Evolutionary conservation across 1,140 invertebrate species (phyloP).

Genomic region (Drosophila sturtevanti): DNA sequence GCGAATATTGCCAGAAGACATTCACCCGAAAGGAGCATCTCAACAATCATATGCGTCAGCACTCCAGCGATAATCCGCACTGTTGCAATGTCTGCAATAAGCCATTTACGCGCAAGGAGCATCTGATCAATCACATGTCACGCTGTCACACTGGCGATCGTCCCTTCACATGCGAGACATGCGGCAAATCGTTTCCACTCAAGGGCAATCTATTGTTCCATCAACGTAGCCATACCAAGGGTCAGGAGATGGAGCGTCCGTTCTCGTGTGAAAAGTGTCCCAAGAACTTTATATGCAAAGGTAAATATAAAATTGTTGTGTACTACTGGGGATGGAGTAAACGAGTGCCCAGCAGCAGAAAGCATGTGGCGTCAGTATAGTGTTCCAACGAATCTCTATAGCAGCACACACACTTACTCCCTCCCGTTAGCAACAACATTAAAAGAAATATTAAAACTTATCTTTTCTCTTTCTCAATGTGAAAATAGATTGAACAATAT

Average conservation of each 20-base stretch:
- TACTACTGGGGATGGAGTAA: conserved; percentile 38
- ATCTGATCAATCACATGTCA: conserved; percentile 89
- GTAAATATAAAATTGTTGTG: conserved; percentile 82
- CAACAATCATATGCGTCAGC: conserved; percentile 89
- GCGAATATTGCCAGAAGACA: conserved; percentile 91
- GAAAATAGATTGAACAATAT: background rate
- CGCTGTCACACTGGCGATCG: conserved; percentile 94
- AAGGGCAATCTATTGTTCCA: conserved; percentile 97
- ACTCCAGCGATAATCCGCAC: conserved; percentile 91
- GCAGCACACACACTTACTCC: background rate
- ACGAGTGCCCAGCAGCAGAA: conserved; percentile 10
- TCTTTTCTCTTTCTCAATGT: background rate
- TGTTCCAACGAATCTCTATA: conserved; percentile 33
- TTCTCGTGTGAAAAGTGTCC: conserved; percentile 97
- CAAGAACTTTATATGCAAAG: conserved; percentile 98
- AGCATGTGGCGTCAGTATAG: conserved; percentile 72
- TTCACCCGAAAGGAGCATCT: conserved; percentile 92
- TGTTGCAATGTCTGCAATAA: conserved; percentile 92
- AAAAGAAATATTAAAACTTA: background rate
- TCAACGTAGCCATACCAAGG: conserved; percentile 96
- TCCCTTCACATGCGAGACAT: conserved; percentile 91
- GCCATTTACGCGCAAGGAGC: conserved; percentile 92
- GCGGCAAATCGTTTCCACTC: conserved; percentile 93
- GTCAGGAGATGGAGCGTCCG: conserved; percentile 92
- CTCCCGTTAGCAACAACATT: background rate